Conservation (phyloP, 2,797 vertebrate species). For the Falco peregrinus region DNA sequence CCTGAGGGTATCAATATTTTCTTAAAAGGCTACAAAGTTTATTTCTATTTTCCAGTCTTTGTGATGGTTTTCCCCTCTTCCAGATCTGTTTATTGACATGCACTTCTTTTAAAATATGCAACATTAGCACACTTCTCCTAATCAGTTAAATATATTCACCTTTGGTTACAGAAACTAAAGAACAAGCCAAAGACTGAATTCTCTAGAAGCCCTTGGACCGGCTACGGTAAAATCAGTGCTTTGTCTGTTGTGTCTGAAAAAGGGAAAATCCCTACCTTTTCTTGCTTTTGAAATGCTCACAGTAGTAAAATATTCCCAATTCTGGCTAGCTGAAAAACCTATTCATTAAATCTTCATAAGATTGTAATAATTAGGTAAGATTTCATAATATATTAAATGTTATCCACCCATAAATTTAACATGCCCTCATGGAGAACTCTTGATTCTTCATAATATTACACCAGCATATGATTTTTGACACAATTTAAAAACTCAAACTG, state of each 20-base stretch:
- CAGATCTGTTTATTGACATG: background rate
- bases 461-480: background rate
- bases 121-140: background rate
- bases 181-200: background rate
- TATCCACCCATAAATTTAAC: background rate
- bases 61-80: background rate
- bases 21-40: background rate
- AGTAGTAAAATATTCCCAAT: background rate
- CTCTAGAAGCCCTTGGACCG: background rate
- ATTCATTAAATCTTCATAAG: background rate
- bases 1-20: background rate
- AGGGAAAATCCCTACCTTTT: background rate
- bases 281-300: background rate
- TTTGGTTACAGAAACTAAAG: background rate
- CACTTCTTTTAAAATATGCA: background rate
- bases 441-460: background rate
- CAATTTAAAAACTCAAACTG: constrained; percentile 2
- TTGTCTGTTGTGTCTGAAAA: background rate
- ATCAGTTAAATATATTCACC: background rate
- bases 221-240: background rate
- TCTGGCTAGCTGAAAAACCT: background rate
- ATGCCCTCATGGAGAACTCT: background rate
- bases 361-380: background rate
- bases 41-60: background rate
- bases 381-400: background rate